Conservation (phyloP, 2,888 invertebrate genomes). For the Scrobipalpa costella region DNA sequence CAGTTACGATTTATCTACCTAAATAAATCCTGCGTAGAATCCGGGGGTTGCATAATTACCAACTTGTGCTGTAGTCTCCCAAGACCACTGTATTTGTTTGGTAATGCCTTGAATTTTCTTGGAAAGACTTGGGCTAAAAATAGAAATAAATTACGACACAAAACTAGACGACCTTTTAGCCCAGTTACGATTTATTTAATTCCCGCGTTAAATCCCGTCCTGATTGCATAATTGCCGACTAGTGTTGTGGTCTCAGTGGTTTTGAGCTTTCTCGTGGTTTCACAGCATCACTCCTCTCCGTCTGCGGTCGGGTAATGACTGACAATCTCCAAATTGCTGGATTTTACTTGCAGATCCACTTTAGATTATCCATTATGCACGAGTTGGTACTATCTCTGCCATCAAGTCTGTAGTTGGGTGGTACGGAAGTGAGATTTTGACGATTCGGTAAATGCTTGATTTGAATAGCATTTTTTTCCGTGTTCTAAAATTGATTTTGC, state of each 20-base stretch:
- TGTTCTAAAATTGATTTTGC: not conserved
- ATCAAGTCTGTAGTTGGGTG: conserved; percentile 14
- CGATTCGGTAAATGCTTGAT: not conserved
- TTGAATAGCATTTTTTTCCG: not conserved
- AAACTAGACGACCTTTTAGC: not conserved
- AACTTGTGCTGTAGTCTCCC: conserved; percentile 14
- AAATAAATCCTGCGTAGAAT: conserved; percentile 15
- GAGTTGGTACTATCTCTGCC: conserved; percentile 9
- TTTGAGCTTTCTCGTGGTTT: conserved; percentile 26
- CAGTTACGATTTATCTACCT: conserved; percentile 13
- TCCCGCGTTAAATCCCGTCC: conserved; percentile 11
- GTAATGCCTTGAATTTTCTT: too few species aligned
- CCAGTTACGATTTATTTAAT: conserved; percentile 16
- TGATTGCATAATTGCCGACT: conserved; percentile 24
- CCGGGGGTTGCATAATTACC: conserved; percentile 23
- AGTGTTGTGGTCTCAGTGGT: conserved; percentile 15
- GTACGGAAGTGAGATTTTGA: conserved; percentile 9
- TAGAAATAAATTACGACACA: not conserved
- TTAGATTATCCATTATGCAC: conserved; percentile 23
- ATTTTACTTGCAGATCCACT: conserved; percentile 24
- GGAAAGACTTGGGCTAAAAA: too few species aligned
- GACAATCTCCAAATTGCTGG: conserved; percentile 21
- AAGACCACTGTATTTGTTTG: too few species aligned
- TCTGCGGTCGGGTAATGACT: conserved; percentile 24
- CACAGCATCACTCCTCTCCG: conserved; percentile 20